Conservation (phyloP, 1,140 invertebrate genomes). For the Schlechtendalia chinensis region DNA sequence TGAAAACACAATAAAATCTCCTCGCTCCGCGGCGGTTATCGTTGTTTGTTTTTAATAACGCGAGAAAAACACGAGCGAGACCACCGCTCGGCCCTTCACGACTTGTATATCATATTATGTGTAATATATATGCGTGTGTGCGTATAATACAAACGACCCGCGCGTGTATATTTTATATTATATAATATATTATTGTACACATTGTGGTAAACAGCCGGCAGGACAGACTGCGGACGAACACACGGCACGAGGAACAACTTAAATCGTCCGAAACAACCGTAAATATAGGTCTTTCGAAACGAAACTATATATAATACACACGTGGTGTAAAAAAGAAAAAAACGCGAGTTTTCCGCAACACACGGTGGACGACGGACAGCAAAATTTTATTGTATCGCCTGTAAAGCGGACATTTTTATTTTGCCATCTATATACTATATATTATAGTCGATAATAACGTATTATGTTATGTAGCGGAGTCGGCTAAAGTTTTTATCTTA, state of each 20-base stretch:
- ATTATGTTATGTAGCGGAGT: no score
- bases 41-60: conserved; percentile 47
- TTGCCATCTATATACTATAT: no score
- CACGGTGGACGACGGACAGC: no score
- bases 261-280: conserved; percentile 6
- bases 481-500: no score
- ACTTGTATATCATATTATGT: background rate
- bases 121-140: background rate
- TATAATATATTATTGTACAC: no score
- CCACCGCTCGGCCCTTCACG: conserved; percentile 29
- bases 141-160: background rate
- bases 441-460: no score
- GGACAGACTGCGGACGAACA: no score
- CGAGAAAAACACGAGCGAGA: background rate
- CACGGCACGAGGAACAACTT: background rate
- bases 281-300: conserved; percentile 15
- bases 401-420: no score
- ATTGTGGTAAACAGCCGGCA: background rate
- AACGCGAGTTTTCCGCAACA: no score
- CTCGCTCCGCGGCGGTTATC: background rate
- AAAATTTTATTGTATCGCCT: no score
- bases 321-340: no score
- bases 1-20: conserved; percentile 25
- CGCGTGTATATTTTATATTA: no score
- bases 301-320: background rate